Percentiles rank a stretch among this genome's conserved stretches.
Conservation (phyloP, 30 jellyfish, hydroid and myxozoan genomes). For the Morbakka virulenta region DNA sequence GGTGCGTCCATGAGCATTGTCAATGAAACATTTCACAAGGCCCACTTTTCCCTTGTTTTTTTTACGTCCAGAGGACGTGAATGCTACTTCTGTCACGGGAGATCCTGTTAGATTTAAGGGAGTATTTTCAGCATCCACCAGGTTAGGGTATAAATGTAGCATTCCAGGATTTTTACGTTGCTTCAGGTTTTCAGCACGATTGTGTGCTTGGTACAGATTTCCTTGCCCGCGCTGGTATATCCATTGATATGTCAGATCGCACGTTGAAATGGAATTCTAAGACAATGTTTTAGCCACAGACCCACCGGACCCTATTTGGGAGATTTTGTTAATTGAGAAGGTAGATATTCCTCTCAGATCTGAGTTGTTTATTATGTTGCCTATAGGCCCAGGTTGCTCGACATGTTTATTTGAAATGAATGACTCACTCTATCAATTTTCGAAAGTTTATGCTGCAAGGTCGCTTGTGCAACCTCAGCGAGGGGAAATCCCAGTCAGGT, state of each 20-base stretch:
- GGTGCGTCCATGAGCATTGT: constrained; percentile 43
- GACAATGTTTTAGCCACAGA: constrained; percentile 20
- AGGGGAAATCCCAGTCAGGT: constrained; percentile 45
- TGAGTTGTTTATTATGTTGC: constrained; percentile 12
- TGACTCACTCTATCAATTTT: constrained; percentile 20
- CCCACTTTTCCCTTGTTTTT: constrained; percentile 4
- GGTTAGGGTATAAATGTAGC: constrained; percentile 34
- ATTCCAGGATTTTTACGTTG: constrained; percentile 44
- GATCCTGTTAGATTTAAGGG: constrained; percentile 43
- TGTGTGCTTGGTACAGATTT: constrained; percentile 46
- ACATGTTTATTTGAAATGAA: constrained; percentile 17
- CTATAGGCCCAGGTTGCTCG: constrained; percentile 38
- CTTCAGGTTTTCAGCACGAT: constrained; percentile 35
- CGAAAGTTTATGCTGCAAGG: constrained; percentile 32
- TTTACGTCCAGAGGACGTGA: constrained; percentile 33
- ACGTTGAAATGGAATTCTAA: constrained; percentile 27
- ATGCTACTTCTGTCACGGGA: constrained; percentile 44
- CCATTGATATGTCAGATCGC: constrained; percentile 17
- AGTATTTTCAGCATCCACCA: constrained; percentile 18
- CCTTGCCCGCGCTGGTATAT: constrained; percentile 13
- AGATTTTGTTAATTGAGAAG: constrained; percentile 11
- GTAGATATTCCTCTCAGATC: constrained; percentile 37
- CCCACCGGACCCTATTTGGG: constrained; percentile 30
- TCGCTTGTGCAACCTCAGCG: constrained; percentile 20
- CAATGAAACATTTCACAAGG: constrained; percentile 13